Base-by-base conservation (phyloP, 2,113 vertebrate genomes). In the Cyprinodon tularosa region DNA sequence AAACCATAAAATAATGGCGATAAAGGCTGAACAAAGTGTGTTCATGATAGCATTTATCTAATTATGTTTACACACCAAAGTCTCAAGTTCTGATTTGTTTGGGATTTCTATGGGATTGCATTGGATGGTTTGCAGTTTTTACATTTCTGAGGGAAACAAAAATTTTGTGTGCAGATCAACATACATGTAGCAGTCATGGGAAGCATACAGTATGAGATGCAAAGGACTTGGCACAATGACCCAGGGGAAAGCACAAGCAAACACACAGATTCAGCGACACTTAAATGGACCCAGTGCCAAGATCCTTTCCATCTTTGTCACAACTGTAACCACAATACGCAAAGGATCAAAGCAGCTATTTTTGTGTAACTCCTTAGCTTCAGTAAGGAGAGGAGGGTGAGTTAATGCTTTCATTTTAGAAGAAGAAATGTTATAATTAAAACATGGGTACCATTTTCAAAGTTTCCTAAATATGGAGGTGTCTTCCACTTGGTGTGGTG, bases 241-340 rank as follows among this genome's bases (percentile, higher is more conserved):
- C 80, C 74, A 85, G 22, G 80, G 68, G 66, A 62, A 12, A 78
- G 42, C 22, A 48, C 42, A 76, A 78, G 78, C 75, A 79, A 60
- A 77, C 57, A 69, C 76, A 65, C 57, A 29, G 20, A 63, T 53
- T 4, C 4, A 48, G 39, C 42, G 22, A 77, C 72, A 69, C 48
- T 76, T 75, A 71, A 62, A 29, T 36, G 67, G 63, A 80, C 64
- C 44, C 64, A 47, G 20, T 59, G 65, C 72, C 66, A 78, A 86
- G 76, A 72, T 64, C 42, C 40, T 6, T 57, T 57, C 62, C 39
- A 66, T 79, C 64, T 66, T 53, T 71, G 72, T 86, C 60, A 64
- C 60, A 61, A 29, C 62, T 78, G 44, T 65, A 67, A 78, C 50
- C 10, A n/a, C 20, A 57, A 62, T 61, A 65, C 14, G 38, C 60